phyloP scores from a whole-genome alignment of 2,888 invertebrate genomes.

The Terebella lapidaria region DNA sequence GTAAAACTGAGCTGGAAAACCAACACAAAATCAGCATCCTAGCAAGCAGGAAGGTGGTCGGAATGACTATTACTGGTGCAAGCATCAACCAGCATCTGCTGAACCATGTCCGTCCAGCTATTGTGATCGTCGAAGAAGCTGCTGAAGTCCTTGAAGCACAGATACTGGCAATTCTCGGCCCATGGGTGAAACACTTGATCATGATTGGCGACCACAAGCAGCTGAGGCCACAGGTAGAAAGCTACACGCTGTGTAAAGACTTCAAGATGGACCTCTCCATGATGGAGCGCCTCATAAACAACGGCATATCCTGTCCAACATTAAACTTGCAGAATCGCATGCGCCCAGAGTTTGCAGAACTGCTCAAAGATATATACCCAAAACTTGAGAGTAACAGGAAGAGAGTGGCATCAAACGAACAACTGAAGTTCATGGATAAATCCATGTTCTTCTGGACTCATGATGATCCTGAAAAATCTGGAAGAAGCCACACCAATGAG shows the following conservation, averaged over 20 bases:
- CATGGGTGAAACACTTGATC: conserved; percentile 16
- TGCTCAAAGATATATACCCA: conserved; percentile 20
- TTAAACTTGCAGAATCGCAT: conserved; percentile 20
- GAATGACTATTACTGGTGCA: conserved; percentile 25
- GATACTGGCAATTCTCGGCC: conserved; percentile 14
- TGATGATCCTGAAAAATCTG: conserved; percentile 11
- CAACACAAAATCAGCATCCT: background rate
- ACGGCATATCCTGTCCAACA: conserved; percentile 9
- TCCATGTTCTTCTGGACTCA: conserved; percentile 23
- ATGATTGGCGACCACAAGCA: conserved; percentile 24
- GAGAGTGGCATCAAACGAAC: conserved; percentile 8
- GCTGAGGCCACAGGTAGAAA: conserved; percentile 19
- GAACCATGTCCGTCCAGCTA: conserved; percentile 8
- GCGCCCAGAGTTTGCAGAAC: conserved; percentile 18
- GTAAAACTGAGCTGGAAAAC: background rate
- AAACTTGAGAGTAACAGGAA: conserved; percentile 11
- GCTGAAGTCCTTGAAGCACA: conserved; percentile 23
- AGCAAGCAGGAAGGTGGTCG: conserved; percentile 5
- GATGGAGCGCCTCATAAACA: conserved; percentile 23
- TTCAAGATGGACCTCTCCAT: conserved; percentile 21
- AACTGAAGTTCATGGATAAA: conserved; percentile 8
- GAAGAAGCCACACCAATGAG: conserved; percentile 16
- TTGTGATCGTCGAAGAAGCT: conserved; percentile 21
- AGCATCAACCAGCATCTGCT: conserved; percentile 16
- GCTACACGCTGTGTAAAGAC: conserved; percentile 9